A percentile compares a stretch with the other conserved stretches of the same genome.
These are phyloP conservation scores for Turritopsis dohrnii DNA, from an alignment of 30 jellyfish, hydroid and myxozoan genomes.

Conservation along the genomic window DNA sequence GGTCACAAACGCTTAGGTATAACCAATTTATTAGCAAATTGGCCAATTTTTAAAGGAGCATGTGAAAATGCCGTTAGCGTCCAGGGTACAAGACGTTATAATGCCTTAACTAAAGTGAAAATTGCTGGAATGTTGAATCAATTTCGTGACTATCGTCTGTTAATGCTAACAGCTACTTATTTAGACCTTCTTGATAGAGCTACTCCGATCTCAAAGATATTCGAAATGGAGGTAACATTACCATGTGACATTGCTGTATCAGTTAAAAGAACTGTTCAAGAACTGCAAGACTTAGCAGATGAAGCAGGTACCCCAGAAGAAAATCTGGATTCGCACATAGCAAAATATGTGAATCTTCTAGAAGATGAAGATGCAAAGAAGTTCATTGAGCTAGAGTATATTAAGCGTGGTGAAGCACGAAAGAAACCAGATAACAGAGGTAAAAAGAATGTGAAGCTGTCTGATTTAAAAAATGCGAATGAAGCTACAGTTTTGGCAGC, in stretches of 20 bases:
- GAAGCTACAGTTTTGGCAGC: not conserved
- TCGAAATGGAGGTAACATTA: too few relatives aligned
- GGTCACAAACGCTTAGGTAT: conserved; percentile 31
- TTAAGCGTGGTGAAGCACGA: not conserved
- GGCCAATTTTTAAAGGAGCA: conserved; percentile 22
- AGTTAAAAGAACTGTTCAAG: too few relatives aligned
- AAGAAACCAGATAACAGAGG: not conserved
- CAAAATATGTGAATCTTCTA: conserved; percentile 7
- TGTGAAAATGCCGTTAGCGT: too few relatives aligned
- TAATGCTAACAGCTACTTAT: too few relatives aligned
- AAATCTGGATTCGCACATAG: conserved; percentile 34
- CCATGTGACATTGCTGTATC: too few relatives aligned
- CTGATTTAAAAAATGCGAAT: not conserved
- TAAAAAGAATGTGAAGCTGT: not conserved
- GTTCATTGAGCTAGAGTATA: not conserved
- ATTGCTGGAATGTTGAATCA: too few relatives aligned
- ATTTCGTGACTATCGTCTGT: too few relatives aligned
- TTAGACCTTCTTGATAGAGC: too few relatives aligned
- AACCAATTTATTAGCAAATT: conserved; percentile 21
- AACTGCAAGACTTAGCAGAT: conserved; percentile 37
- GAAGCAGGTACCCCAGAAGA: conserved; percentile 49
- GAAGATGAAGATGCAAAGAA: not conserved
- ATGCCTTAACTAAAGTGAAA: too few relatives aligned
- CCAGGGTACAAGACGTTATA: too few relatives aligned
- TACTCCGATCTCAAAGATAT: conserved; percentile 5